Evolutionary conservation across 2,888 invertebrate species (phyloP), one percentile per base, ranked within the genome.

Genomic region (Hydrotaea cyrtoneurina): DNA sequence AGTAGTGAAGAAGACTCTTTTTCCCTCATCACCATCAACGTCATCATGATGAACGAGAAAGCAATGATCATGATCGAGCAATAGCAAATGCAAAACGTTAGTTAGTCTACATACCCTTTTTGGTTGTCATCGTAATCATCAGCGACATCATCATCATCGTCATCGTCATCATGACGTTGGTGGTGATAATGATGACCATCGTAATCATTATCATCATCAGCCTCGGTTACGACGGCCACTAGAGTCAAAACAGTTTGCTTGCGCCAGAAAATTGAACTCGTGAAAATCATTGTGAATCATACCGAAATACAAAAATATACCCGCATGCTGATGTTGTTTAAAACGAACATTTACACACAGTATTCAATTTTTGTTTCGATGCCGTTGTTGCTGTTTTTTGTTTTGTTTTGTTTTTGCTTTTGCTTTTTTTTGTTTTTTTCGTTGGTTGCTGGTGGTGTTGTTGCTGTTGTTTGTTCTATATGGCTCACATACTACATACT

Each of bases 251-350:
- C 77, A 82, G 85, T 82, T 85, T 86, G 83, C 83, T 85, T 86
- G 83, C 83, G 83, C 85, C 85, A 85, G 82, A 83, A 86, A 86
- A 82, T 80, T 83, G 78, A 86, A 81, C 81, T 82, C 80, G 82
- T 85, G 81, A 81, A 83, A 86, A 83, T 83, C 66, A 26, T 78
- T 83, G 79, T 83, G 86, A 83, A 80, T 83, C 78, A 85, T 78
- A 77, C 74, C 78, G 72, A 83, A 86, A 82, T 76, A 78, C 31
- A 31, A 82, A 85, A 78, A 78, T 80, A 83, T 80, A 80, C 83
- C 74, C 83, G 78, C 83, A 80, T 83, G 73, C 55, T 46, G 46
- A 11, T 66, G 78, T 84, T 81, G 80, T 75, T 84, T 76, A 31
- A 78, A 78, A 75, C 75, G 75, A 81, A 72, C 78, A 84, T 84